phyloP scores from a whole-genome alignment of 2,888 invertebrate species.

The Xiphydria camelus region DNA sequence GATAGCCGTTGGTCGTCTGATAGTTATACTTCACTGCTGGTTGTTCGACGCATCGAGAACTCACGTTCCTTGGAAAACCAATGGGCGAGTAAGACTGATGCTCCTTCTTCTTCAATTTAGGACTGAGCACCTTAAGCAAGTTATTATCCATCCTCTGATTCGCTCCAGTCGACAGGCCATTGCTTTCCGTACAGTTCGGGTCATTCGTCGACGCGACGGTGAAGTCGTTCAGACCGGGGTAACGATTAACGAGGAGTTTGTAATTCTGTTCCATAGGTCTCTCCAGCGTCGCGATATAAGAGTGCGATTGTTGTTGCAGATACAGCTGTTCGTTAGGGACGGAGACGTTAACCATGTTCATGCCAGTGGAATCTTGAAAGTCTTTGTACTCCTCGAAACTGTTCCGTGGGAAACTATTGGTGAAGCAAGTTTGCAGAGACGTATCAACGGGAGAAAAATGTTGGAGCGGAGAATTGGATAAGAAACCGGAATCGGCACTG shows the following conservation, averaged over 20 bases:
- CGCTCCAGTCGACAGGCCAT: slow-evolving; percentile 29
- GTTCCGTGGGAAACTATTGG: slow-evolving; percentile 39
- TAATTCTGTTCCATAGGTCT: slow-evolving; percentile 44
- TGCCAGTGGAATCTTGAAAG: slow-evolving; percentile 37
- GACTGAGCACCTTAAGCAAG: slow-evolving; percentile 42
- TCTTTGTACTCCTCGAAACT: slow-evolving; percentile 47
- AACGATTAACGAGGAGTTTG: slow-evolving; percentile 41
- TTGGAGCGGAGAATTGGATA: slow-evolving; percentile 49
- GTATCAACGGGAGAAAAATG: slow-evolving; percentile 51
- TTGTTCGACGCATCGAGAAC: slow-evolving; percentile 32
- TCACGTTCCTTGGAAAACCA: slow-evolving; percentile 23
- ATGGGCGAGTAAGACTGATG: slow-evolving; percentile 22
- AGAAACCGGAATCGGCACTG: slow-evolving; percentile 47
- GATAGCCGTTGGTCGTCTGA: slow-evolving; percentile 42
- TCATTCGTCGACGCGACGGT: slow-evolving; percentile 32
- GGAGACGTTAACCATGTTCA: slow-evolving; percentile 33
- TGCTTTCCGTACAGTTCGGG: slow-evolving; percentile 33
- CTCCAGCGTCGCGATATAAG: slow-evolving; percentile 40
- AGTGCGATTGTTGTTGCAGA: slow-evolving; percentile 26
- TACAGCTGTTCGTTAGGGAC: slow-evolving; percentile 37
- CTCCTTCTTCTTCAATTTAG: slow-evolving; percentile 26
- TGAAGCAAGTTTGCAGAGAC: slow-evolving; percentile 42
- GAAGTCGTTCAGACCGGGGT: slow-evolving; percentile 38
- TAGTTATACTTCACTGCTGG: slow-evolving; percentile 43
- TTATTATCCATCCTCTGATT: slow-evolving; percentile 45